Evolutionary conservation across 1,140 invertebrate genomes (phyloP).

Genomic region (Pseudoatta argentina): DNA sequence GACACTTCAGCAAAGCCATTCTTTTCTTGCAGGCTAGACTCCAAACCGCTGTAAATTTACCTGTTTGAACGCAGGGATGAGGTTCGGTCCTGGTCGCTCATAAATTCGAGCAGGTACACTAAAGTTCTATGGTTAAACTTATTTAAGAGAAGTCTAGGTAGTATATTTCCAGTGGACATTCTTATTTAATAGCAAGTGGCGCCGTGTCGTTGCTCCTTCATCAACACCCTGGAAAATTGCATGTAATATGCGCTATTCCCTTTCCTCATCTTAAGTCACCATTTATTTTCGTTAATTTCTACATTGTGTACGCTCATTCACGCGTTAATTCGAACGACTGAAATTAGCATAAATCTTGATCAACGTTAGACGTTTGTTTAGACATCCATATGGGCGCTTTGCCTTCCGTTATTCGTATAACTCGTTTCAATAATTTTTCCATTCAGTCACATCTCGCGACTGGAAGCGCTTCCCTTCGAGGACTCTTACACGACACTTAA

Average conservation of each 20-base stretch:
- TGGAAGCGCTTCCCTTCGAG: conserved; percentile 14
- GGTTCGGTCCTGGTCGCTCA: conserved; percentile 23
- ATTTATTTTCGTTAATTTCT: conserved; percentile 30
- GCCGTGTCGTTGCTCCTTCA: neutral
- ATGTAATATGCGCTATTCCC: neutral
- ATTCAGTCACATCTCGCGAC: neutral
- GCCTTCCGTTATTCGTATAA: conserved; percentile 43
- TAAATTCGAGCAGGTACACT: conserved; percentile 52
- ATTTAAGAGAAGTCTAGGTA: neutral
- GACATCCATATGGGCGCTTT: neutral
- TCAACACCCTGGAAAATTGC: conserved; percentile 1
- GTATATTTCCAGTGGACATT: neutral
- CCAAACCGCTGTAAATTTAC: conserved; percentile 58
- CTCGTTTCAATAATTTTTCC: conserved; percentile 34
- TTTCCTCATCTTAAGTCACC: neutral
- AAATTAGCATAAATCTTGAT: conserved; percentile 53
- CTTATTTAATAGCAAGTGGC: conserved; percentile 1
- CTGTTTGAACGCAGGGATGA: neutral
- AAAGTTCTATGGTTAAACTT: conserved; percentile 26
- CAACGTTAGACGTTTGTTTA: neutral
- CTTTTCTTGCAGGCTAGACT: neutral
- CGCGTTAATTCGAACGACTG: conserved; percentile 32
- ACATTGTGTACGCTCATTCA: neutral
- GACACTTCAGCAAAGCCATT: too few relatives aligned
- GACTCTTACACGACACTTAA: conserved; percentile 35